phyloP scores from a whole-genome alignment of 2,113 vertebrate species.

The Aegotheles bennettii region DNA sequence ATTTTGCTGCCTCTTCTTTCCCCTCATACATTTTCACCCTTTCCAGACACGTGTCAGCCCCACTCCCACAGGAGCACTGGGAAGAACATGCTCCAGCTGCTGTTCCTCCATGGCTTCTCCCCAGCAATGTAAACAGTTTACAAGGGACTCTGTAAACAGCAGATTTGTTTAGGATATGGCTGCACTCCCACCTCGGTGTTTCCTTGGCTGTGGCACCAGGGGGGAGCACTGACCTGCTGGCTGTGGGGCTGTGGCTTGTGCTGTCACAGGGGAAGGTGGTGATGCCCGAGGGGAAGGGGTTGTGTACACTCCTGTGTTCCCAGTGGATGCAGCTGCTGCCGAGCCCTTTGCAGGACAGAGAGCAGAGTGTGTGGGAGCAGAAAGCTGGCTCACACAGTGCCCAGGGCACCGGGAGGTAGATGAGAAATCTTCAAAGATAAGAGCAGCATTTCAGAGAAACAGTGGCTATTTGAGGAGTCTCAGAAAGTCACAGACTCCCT shows the following conservation, averaged over 20 bases:
- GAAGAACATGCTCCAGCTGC: constrained; percentile 34
- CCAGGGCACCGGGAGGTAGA: not conserved
- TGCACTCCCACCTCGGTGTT: not conserved
- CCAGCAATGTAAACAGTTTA: constrained; percentile 62
- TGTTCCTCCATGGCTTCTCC: not conserved
- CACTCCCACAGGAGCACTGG: not conserved
- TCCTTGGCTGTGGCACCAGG: not conserved
- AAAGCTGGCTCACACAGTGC: not conserved
- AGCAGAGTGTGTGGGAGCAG: not conserved
- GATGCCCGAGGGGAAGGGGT: not conserved
- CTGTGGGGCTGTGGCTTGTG: not conserved
- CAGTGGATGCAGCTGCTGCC: not conserved
- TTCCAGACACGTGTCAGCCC: not conserved
- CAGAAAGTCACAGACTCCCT: not conserved
- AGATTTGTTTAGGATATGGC: constrained; percentile 47
- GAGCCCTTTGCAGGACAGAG: not conserved
- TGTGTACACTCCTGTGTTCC: not conserved
- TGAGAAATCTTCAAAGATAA: not conserved
- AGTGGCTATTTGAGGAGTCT: not conserved
- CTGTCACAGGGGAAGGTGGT: not conserved
- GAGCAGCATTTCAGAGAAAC: not conserved
- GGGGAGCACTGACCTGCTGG: not conserved
- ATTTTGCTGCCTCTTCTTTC: not conserved
- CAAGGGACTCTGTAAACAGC: constrained; percentile 41
- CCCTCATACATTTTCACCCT: not conserved